Evolutionary conservation across 2,113 vertebrate species (phyloP), one percentile per base, ranked within the genome.

Genomic region (Notarius quadriscutis): DNA sequence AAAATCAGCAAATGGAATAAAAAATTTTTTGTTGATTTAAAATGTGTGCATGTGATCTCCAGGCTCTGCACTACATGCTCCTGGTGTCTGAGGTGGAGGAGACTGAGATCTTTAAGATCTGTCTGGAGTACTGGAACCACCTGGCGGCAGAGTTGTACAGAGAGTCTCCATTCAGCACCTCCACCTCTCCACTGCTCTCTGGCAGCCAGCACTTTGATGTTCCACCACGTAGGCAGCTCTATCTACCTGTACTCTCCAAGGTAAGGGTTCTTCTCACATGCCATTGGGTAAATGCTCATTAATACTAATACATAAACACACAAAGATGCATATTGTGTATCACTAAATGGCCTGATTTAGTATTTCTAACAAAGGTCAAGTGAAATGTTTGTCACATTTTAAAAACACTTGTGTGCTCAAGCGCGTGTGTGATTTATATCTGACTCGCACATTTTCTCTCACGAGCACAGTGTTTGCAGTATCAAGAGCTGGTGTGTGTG

Each of bases 41-140:
- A 41, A 41, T 22, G 12, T 34, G 12, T 34, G 27, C 6, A 1
- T 80, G n/a, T 81, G 27, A 60, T 41, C 1, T 25, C 75, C 92
- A 99, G 98, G 98, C 98, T 77, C 97, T 99, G 88, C 98, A 99
- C 93, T 99, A 99, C 92, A 99, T 99, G 98, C 93, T 99, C 83
- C 87, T 99, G 94, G 98, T 99, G 67, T 99, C 98, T 22, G 98
- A 99, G 95, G 98, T 99, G 78, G 98, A 99, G 91, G 98, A 99
- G 95, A 99, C 98, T 0, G 98, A 99, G 95, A 99, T 99, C 91
- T 99, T 99, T 91, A 99, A 99, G 94, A 99, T 99, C 81, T 99
- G 98, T 89, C 95, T 99, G 71, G 98, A 99, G 89, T 99, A 99
- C 92, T 99, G 98, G 98, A 99, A 99, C 94, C 98, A 99, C 87